Conservation (phyloP, 2,888 invertebrate species). For the Lasiommata megera region DNA sequence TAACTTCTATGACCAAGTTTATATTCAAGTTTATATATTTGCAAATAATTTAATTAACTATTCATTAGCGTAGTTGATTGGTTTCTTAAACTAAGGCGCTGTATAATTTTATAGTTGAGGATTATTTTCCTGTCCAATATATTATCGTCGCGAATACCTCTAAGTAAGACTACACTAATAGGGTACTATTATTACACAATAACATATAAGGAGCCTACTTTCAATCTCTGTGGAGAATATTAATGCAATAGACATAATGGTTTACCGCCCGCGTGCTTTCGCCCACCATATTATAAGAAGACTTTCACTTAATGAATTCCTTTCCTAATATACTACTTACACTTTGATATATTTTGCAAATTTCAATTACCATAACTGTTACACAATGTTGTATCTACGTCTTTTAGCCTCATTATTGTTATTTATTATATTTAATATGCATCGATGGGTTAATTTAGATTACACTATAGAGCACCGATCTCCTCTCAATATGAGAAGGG, state of each 20-base stretch:
- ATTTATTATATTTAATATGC: no score
- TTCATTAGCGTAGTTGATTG: no score
- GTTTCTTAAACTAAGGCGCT: no score
- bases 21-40: no score
- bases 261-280: conserved; percentile 41
- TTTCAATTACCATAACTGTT: background rate
- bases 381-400: background rate
- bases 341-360: conserved; percentile 3
- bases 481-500: no score
- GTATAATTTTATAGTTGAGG: no score
- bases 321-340: conserved; percentile 27
- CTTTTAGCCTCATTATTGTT: no score
- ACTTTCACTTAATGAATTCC: conserved; percentile 61
- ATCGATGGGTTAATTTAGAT: no score
- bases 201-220: conserved; percentile 43
- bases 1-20: no score
- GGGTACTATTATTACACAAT: conserved; percentile 28
- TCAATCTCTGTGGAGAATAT: conserved; percentile 51
- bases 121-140: background rate
- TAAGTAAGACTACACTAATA: background rate
- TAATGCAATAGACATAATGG: conserved; percentile 54
- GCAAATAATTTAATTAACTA: no score
- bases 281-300: conserved; percentile 43
- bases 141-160: background rate
- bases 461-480: no score